Evolutionary conservation across 2,797 vertebrate genomes (phyloP).

Genomic region (Prionace glauca): DNA sequence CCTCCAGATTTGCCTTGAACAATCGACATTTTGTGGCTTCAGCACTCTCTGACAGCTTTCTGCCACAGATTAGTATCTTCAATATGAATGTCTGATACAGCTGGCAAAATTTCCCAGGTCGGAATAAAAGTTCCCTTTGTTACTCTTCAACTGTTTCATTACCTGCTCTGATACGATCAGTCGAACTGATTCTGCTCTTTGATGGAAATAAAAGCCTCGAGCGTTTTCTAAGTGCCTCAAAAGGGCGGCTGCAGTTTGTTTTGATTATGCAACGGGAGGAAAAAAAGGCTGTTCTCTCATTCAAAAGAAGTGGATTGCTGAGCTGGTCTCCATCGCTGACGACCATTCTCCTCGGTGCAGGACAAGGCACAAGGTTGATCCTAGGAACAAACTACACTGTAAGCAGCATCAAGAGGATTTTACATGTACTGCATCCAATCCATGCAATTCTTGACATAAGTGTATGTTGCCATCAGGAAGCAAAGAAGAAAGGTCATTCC

Average conservation of each 20-base stretch:
- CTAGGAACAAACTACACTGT: background rate
- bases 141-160: conserved; percentile 38
- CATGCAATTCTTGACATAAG: background rate
- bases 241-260: conserved; percentile 36
- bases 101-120: conserved; percentile 33
- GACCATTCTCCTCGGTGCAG: background rate
- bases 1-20: background rate
- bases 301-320: background rate
- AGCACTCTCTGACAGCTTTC: conserved; percentile 29
- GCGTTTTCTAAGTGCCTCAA: conserved; percentile 34
- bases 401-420: background rate
- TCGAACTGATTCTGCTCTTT: conserved; percentile 16
- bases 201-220: conserved; percentile 36
- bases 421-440: background rate
- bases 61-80: conserved; percentile 35
- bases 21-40: conserved; percentile 34
- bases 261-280: background rate
- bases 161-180: conserved; percentile 35
- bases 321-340: background rate
- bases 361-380: background rate
- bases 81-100: conserved; percentile 37
- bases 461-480: background rate
- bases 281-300: conserved; percentile 6
- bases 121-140: conserved; percentile 37
- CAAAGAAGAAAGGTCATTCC: background rate